phyloP scores from a whole-genome alignment of 2,797 vertebrate genomes.

The Rhinophrynus dorsalis region DNA sequence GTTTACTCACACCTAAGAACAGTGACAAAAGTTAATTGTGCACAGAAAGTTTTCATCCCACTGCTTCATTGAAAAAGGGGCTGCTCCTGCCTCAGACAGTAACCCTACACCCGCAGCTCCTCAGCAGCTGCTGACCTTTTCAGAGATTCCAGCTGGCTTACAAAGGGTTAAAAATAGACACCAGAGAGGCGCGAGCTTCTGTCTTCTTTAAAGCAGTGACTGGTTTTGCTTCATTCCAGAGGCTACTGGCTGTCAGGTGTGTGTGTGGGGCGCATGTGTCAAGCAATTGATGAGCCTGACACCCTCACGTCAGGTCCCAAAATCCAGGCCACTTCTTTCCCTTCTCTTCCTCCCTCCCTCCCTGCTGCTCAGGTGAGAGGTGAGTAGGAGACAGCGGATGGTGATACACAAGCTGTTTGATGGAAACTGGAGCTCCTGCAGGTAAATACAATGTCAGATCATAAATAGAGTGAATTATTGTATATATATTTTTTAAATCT shows the following conservation, averaged over 20 bases:
- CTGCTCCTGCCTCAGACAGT: slow-evolving; percentile 25
- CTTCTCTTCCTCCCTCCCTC: not conserved
- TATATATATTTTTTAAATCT: too few species aligned
- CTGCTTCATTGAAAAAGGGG: slow-evolving; percentile 2
- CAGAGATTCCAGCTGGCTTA: slow-evolving; percentile 29
- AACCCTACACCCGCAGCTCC: slow-evolving; percentile 29
- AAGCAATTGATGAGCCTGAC: slow-evolving; percentile 19
- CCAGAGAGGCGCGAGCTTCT: slow-evolving; percentile 22
- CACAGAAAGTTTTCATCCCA: not conserved
- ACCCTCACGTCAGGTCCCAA: slow-evolving; percentile 28
- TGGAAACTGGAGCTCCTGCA: too few species aligned
- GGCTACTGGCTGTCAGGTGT: slow-evolving; percentile 39
- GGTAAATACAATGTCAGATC: not conserved
- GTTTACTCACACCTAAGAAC: not conserved
- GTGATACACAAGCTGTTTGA: not conserved
- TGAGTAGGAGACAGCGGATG: not conserved
- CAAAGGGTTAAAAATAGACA: slow-evolving; percentile 51
- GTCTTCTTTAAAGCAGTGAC: slow-evolving; percentile 36
- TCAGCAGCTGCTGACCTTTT: slow-evolving; percentile 45
- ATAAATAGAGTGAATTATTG: not conserved
- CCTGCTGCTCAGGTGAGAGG: slow-evolving; percentile 7
- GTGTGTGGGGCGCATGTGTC: slow-evolving; percentile 26
- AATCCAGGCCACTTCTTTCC: not conserved
- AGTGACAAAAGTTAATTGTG: not conserved
- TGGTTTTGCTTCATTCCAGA: slow-evolving; percentile 48